Percentiles rank a stretch among this genome's conserved stretches.
These are phyloP conservation scores for Zaprionus ornatus DNA, from an alignment of 1,140 invertebrate species.

Conservation along the genomic window DNA sequence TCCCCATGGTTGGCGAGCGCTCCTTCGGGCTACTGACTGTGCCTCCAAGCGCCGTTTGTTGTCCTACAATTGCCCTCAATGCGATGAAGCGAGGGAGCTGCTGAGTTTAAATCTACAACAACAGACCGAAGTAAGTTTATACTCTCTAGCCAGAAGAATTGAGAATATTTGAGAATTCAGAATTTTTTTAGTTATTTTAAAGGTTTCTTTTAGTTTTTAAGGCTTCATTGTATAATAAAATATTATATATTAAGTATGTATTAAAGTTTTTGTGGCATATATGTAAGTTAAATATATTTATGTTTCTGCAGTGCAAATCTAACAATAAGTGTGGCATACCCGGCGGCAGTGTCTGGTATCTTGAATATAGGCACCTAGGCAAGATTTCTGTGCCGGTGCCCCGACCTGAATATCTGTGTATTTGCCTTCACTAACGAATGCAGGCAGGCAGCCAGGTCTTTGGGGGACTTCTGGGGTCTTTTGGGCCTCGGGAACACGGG, in stretches of 20 bases:
- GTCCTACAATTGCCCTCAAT: conserved; percentile 78
- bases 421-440: conserved; percentile 80
- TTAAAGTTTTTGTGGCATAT: no score
- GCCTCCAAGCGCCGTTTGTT: conserved; percentile 36
- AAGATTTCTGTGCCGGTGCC: conserved; percentile 6
- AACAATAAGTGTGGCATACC: conserved; percentile 12
- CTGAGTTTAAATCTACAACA: background rate
- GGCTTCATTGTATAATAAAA: background rate
- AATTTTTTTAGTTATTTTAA: no score
- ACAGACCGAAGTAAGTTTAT: conserved; percentile 17
- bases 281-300: no score
- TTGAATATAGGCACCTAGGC: conserved; percentile 43
- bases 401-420: conserved; percentile 41
- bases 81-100: conserved; percentile 38
- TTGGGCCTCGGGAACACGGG: conserved; percentile 55
- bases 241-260: background rate
- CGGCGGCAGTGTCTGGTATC: conserved; percentile 32
- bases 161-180: background rate
- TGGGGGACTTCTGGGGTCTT: conserved; percentile 41
- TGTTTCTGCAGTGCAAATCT: background rate
- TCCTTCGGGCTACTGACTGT: background rate
- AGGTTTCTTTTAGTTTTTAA: no score
- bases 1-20: conserved; percentile 38
- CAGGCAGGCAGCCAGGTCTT: conserved; percentile 51
- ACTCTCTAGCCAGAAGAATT: background rate